Evolutionary conservation across 2,797 vertebrate genomes (phyloP).

Genomic region (Onychomys torridus): DNA sequence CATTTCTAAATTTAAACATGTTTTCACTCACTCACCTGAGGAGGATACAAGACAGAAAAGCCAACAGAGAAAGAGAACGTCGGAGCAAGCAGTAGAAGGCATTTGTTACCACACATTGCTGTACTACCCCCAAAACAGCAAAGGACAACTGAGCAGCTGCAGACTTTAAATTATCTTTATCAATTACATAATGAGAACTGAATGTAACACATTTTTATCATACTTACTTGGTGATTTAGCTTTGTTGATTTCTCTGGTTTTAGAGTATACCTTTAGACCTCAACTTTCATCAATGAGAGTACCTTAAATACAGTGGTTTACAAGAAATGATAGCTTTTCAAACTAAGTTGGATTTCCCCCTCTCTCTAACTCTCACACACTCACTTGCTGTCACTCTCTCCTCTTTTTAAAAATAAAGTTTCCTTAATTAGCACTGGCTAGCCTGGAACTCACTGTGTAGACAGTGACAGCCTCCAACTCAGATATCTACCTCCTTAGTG

Average conservation of each 20-base stretch:
- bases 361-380: neutral
- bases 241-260: neutral
- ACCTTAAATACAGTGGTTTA: neutral
- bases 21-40: constrained; percentile 10
- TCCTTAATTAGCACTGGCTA: neutral
- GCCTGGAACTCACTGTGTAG: too few species aligned
- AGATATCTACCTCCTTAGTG: too few species aligned
- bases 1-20: constrained; percentile 46
- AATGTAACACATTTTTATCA: neutral
- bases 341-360: neutral
- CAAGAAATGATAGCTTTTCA: neutral
- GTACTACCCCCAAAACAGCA: neutral
- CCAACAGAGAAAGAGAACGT: neutral
- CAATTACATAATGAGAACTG: neutral
- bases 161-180: neutral
- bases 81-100: neutral
- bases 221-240: neutral
- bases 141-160: rapidly evolving
- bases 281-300: neutral
- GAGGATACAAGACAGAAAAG: neutral
- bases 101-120: neutral
- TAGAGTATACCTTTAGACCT: neutral
- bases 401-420: neutral
- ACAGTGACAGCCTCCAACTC: neutral
- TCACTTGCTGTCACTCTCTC: neutral